Evolutionary conservation across 2,888 invertebrate genomes (phyloP), one percentile per base, ranked within the genome.

Genomic region (Erebia epiphron): DNA sequence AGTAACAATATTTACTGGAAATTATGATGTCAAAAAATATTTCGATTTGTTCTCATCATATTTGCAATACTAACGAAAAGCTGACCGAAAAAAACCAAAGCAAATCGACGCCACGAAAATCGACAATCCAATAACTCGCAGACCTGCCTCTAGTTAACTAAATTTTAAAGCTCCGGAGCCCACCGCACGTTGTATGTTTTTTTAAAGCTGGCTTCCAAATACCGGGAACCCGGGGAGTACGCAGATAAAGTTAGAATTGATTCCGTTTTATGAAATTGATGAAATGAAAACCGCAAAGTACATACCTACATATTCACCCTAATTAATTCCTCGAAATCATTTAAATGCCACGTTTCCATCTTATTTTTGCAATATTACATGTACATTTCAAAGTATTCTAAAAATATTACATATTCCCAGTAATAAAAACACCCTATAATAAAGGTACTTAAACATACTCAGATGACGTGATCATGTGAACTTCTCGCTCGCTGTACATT

Each of bases 121-220:
- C 16, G 43, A 43, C 46, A 67, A 35, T 49, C 58, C 67, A 68
- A 54, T 46, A 35, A 21, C 64, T 52, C 50, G 49, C 70, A 66
- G 66, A 70, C n/a, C 57, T 67, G 43, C n/a, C 43, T 54, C 58
- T 66, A 64, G 70, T 65, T 75, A 77, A 76, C 75, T 77, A 73
- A 68, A 75, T 75, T 75, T 71, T 67, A 63, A 70, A 66, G 69
- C 76, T 57, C 67, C 68, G 73, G 72, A 73, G 73, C 74, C 65
- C 60, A 69, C 43, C 54, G 60, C 62, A 49, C 21, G 10, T 60
- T 63, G n/a, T 46, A 8, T 46, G 58, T 54, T 68, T 65, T 70
- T 70, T 57, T n/a, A n/a, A 57, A 68, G 66, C 65, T 62, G 61
- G 56, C 60, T 52, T 52, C 63, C 49, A 18, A 56, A 64, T 65